Conservation (phyloP, 92 coral and sea anemone genomes). For the Porites lobata region DNA sequence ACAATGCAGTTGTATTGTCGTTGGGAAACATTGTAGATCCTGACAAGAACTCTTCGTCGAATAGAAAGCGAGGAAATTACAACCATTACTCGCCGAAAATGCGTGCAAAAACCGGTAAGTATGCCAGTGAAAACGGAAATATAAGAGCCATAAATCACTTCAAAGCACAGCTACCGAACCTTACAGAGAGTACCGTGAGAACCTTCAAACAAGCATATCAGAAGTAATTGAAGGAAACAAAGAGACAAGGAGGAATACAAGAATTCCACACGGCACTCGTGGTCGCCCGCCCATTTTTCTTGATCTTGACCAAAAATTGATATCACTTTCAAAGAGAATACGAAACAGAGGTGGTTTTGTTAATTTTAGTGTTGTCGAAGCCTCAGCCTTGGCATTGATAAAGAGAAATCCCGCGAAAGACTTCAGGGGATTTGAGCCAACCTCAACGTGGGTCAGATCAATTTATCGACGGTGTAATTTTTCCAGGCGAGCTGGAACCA, state of each 20-base stretch:
- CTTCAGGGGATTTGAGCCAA: conserved; percentile 66
- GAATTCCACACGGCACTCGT: conserved; percentile 63
- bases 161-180: conserved; percentile 34
- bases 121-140: conserved; percentile 48
- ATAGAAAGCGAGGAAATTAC: conserved; percentile 62
- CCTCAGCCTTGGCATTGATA: conserved; percentile 61
- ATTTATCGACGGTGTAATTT: conserved; percentile 61
- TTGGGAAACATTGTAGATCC: conserved; percentile 31
- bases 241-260: conserved; percentile 35
- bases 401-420: conserved; percentile 63
- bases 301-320: conserved; percentile 60
- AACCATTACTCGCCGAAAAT: conserved; percentile 50
- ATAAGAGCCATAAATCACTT: conserved; percentile 42
- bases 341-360: conserved; percentile 68
- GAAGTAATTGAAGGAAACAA: conserved; percentile 53
- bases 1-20: conserved; percentile 31
- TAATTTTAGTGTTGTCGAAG: conserved; percentile 54
- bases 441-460: conserved; percentile 65
- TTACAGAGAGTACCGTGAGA: conserved; percentile 52
- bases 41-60: conserved; percentile 23
- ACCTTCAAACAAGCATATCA: conserved; percentile 59
- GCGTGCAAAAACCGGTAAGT: conserved; percentile 39
- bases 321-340: conserved; percentile 57
- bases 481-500: conserved; percentile 39
- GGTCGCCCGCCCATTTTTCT: conserved; percentile 65